Evolutionary conservation across 2,797 vertebrate genomes (phyloP).

Genomic region (Sebastolobus alascanus): DNA sequence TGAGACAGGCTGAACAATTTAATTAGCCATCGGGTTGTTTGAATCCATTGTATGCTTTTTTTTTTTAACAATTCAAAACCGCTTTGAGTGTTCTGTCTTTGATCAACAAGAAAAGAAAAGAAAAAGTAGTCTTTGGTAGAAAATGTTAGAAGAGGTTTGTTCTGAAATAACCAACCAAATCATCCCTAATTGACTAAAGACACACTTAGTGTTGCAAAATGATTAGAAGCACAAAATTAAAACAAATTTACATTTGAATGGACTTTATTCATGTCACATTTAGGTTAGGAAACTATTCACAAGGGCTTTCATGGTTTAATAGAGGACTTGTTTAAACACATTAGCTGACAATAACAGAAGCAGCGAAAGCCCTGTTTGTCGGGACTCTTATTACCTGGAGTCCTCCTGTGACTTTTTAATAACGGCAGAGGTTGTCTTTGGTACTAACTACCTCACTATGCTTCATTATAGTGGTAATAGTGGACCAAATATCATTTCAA

Average conservation of each 20-base stretch:
- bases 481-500: not conserved
- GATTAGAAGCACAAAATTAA: not conserved
- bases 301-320: not conserved
- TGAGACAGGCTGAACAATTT: conserved; percentile 40
- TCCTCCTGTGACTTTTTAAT: not conserved
- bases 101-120: conserved; percentile 18
- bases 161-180: conserved; percentile 2
- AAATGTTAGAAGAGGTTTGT: not conserved
- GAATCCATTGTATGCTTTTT: conserved; percentile 26
- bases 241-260: not conserved
- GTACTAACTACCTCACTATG: not conserved
- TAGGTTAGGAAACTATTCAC: conserved; percentile 11
- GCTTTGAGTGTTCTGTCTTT: conserved; percentile 28
- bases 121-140: not conserved
- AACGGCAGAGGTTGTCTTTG: not conserved
- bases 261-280: not conserved
- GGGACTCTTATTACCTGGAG: not conserved
- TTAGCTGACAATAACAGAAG: too few relatives aligned
- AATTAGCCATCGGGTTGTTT: conserved; percentile 53
- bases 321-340: not conserved
- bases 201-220: not conserved
- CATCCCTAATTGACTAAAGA: conserved; percentile 8
- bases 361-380: not conserved
- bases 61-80: conserved; percentile 25
- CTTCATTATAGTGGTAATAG: not conserved